Evolutionary conservation across 2,888 invertebrate genomes (phyloP).

Genomic region (Brenthis daphne): DNA sequence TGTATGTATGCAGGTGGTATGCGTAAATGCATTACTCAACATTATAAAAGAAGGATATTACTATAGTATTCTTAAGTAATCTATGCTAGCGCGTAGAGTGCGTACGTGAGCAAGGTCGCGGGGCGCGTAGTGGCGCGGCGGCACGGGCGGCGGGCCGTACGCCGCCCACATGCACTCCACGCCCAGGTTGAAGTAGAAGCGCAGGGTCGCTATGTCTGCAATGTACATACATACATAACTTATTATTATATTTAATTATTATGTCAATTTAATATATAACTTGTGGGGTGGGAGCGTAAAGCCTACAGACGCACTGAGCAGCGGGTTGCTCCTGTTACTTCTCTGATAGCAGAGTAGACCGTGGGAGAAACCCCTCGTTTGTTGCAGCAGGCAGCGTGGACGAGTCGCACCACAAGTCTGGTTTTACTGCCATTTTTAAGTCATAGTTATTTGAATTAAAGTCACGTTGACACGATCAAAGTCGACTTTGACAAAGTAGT

Average conservation of each 20-base stretch:
- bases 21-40: not conserved
- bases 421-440: too few species aligned
- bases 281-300: too few species aligned
- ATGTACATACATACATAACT: not conserved
- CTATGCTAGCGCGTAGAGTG: not conserved
- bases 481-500: too few species aligned
- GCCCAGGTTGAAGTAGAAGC: slow-evolving; percentile 87
- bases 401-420: too few species aligned
- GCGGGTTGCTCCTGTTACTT: too few species aligned
- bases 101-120: slow-evolving; percentile 42
- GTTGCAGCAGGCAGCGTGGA: too few species aligned
- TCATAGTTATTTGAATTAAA: too few species aligned
- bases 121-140: slow-evolving; percentile 47
- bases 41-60: not conserved
- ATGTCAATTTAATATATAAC: not conserved
- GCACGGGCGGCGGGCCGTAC: slow-evolving; percentile 58
- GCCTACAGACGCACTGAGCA: too few species aligned
- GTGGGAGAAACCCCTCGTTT: too few species aligned
- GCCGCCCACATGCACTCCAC: slow-evolving; percentile 80
- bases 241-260: not conserved
- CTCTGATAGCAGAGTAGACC: not conserved
- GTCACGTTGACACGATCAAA: too few species aligned
- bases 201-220: slow-evolving; percentile 82
- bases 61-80: not conserved
- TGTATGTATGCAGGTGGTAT: too few species aligned